Base-by-base conservation (phyloP, 2,113 vertebrate genomes). In the Pterocles orientalis region DNA sequence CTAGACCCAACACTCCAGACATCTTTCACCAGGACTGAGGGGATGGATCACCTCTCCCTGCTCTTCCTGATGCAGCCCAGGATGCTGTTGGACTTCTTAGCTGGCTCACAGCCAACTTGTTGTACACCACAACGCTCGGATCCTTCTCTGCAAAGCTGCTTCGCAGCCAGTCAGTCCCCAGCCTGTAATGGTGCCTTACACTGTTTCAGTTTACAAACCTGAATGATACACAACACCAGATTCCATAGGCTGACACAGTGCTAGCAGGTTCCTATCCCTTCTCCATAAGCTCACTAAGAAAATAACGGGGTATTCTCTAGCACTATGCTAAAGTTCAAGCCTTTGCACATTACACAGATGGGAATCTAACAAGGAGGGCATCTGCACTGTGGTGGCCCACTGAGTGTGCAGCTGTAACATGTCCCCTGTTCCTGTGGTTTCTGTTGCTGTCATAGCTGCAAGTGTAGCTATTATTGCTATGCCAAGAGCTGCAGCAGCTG, bases 401-500 rank as follows among this genome's bases (percentile, higher is more conserved):
- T 0, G 0, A 72, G 16, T 1, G 0, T 3, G 4, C 39, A 85
- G 58, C 45, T 58, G 78, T 64, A 71, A 62, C 51, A 13, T 8
- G 34, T 68, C 88, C 39, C 82, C 70, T 71, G 54, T 93, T 92
- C 82, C 68, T 5, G 19, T 47, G 41, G 56, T 26, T 95, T 86
- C 92, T 90, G 20, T 57, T 93, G 80, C 80, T 86, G 51, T 68
- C 91, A 86, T 72, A 92, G 88, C 88, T 94, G 77, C 91, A 92
- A 75, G 24, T 6, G 2, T 16, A 75, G 43, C 80, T 86, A 14
- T 58, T 88, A 57, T 13, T 36, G 34, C 68, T 62, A 15, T 39
- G 82, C 66, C 85, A 94, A 86, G 87, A 88, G 41, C 82, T 90
- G 47, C 68, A 90, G 76, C 82, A 92, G 80, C 94, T 95, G 86